These are phyloP conservation scores for Chloroceryle aenea DNA, from an alignment of 2,113 vertebrate species.

Conservation along the genomic window DNA sequence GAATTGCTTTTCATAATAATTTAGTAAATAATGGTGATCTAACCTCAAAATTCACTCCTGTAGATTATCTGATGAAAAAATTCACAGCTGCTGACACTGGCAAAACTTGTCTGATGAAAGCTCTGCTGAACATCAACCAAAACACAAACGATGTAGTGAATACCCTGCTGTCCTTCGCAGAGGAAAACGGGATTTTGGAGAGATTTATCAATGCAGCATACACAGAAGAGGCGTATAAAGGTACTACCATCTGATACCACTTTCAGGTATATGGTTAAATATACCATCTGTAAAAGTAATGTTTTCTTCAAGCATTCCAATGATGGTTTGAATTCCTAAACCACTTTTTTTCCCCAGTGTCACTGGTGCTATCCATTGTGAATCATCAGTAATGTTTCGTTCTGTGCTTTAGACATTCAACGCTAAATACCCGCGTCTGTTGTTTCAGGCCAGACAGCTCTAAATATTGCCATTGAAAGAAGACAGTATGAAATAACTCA, in stretches of 20 bases:
- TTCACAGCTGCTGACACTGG: conserved; percentile 79
- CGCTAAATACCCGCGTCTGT: not conserved
- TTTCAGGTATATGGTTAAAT: not conserved
- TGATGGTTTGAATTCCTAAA: not conserved
- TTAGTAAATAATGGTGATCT: not conserved
- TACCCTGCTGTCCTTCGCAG: conserved; percentile 73
- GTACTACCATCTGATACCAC: conserved; percentile 38
- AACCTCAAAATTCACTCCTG: not conserved
- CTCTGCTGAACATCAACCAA: conserved; percentile 81
- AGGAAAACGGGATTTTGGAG: conserved; percentile 76
- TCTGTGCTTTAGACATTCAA: not conserved
- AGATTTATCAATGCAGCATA: conserved; percentile 81
- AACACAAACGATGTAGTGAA: conserved; percentile 74
- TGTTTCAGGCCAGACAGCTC: conserved; percentile 79
- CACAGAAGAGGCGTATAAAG: conserved; percentile 82
- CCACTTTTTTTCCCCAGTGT: not conserved
- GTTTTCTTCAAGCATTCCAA: not conserved
- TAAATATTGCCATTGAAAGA: conserved; percentile 84
- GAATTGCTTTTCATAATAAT: not conserved
- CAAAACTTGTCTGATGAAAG: conserved; percentile 86
- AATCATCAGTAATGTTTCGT: not conserved
- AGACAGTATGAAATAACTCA: conserved; percentile 78
- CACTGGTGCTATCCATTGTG: not conserved
- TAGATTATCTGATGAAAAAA: conserved; percentile 83
- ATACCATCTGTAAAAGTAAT: not conserved